Evolutionary conservation across 2,888 invertebrate species (phyloP), one percentile per base, ranked within the genome.

Genomic region (Nebria salina): DNA sequence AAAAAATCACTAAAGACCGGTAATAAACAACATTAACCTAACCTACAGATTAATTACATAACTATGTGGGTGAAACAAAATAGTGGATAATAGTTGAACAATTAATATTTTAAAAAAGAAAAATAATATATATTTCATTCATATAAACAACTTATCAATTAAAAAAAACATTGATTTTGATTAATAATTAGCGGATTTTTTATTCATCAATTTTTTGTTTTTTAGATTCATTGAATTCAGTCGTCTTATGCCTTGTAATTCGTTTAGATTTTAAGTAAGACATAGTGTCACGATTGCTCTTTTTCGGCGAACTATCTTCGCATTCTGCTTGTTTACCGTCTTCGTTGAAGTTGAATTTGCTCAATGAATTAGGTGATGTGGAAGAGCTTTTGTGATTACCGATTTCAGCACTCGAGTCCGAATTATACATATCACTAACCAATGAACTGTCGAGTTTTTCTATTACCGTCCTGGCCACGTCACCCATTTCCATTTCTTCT

Each of bases 401-500:
- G 0, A 54, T 54, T 75, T 80, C 80, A 41, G 34, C 34, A 25
- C 80, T 64, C 0, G 80, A 80, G 41, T 83, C 83, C 9, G 83
- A 79, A 68, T 54, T 76, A 65, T 54, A 75, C 68, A 77, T 79
- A 0, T 80, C 77, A 72, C 81, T 81, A 64, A 65, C 65, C 7
- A 82, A 64, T 1, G 75, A 70, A 65, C 70, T 75, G n/a, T 80
- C 75, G n/a, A n/a, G 5, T 70, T 80, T 80, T 6, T 77, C 81
- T n/a, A 76, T 26, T 34, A 13, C 13, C 5, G 25, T 13, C 75
- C 54, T 20, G 83, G 26, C 73, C 75, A 72, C 91, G 65, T 91
- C 91, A 82, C 90, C 90, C 76, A 91, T 92, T 83, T 92, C 92
- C 83, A 87, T 88, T 43, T 89, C 90, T 77, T 91, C 91, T 1